Evolutionary conservation across 2,888 invertebrate genomes (phyloP), one percentile per base, ranked within the genome.

Genomic region (Perizoma affinitatum): DNA sequence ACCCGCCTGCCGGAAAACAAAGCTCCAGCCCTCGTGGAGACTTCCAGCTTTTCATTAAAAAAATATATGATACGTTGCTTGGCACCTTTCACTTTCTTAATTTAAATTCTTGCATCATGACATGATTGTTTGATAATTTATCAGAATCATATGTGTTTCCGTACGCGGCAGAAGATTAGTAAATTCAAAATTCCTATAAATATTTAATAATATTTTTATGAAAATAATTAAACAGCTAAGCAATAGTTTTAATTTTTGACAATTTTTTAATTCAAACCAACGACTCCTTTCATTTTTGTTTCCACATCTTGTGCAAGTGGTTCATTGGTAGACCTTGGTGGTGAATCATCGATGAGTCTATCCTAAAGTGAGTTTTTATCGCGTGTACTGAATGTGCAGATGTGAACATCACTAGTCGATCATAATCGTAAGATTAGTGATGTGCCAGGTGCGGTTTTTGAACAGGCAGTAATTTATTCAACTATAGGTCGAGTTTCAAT

Each of bases 341-440:
- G 81, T 92, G 92, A 92, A 79, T 92, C 92, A 92, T 84, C 91
- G 92, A 89, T 90, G 92, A 92, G 90, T 92, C 89, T 91, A 90
- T 88, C 84, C 83, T 81, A 83, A 86, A 82, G 76, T 80, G 76
- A 87, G 76, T 88, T 90, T 89, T 90, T 89, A 90, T 88, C 87
- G 90, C 66, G 63, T 61, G 70, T 73, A 68, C 70, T 71, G 65
- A 69, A 64, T 61, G 68, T 61, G 61, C 79, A 80, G 79, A 76
- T 76, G 79, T 73, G 65, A 54, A 71, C 68, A 69, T 67, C 67
- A 63, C 65, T 67, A 72, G 70, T 71, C 62, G 45, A 49, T 51
- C 57, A 58, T 57, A 58, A 63, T 49, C 50, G n/a, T n/a, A 10
- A 36, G 22, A 55, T 56, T 50, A 53, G 58, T 58, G 58, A 58